Evolutionary conservation across 2,797 vertebrate species (phyloP).

Genomic region (Lophotriccus pileatus): DNA sequence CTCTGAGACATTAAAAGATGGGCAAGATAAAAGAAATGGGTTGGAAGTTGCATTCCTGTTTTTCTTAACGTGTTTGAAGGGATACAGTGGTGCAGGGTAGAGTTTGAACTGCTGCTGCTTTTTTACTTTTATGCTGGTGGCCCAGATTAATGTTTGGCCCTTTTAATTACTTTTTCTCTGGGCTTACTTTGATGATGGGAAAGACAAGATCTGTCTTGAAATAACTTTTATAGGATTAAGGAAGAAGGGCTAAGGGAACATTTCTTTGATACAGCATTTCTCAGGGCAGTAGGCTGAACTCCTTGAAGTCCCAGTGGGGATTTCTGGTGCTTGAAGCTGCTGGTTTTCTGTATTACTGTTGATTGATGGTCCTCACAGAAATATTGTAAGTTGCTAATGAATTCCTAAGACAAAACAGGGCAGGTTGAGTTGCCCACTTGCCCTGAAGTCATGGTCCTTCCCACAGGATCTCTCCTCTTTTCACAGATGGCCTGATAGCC

Average conservation of each 20-base stretch:
- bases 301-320: background rate
- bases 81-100: background rate
- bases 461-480: background rate
- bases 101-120: background rate
- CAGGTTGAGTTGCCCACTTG: background rate
- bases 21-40: background rate
- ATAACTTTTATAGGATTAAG: background rate
- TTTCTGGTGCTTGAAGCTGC: background rate
- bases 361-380: background rate
- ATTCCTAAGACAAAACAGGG: background rate
- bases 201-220: background rate
- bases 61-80: background rate
- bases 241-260: background rate
- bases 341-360: background rate
- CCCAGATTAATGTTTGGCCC: background rate
- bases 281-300: background rate
- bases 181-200: background rate
- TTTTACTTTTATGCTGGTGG: background rate
- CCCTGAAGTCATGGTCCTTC: background rate
- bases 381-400: background rate
- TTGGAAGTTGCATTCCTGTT: background rate
- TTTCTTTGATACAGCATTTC: background rate
- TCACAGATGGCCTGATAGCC: slow-evolving; percentile 83
- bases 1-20: background rate
- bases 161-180: background rate